These are phyloP conservation scores for Belgica antarctica DNA, from an alignment of 2,888 invertebrate genomes.

Conservation along the genomic window DNA sequence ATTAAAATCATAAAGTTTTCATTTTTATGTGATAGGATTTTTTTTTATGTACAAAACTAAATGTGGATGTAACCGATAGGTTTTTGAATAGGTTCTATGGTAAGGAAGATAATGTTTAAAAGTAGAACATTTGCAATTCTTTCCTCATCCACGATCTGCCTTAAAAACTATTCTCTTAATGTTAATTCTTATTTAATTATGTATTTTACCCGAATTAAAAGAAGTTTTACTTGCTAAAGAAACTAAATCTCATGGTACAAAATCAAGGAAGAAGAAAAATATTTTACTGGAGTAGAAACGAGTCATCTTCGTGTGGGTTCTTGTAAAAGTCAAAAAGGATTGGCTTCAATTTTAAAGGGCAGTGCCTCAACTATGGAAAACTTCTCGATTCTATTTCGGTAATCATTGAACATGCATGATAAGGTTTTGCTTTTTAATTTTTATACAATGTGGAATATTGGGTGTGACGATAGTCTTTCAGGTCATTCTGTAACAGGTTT, in stretches of 20 bases:
- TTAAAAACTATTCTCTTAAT: background rate
- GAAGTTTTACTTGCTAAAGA: background rate
- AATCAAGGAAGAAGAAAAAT: background rate
- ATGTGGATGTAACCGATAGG: background rate
- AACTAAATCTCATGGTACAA: constrained; percentile 31
- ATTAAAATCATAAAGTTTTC: constrained; percentile 28
- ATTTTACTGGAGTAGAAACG: constrained; percentile 13
- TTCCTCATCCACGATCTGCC: background rate
- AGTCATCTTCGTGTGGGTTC: background rate
- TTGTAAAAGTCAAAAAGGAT: background rate
- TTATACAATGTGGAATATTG: background rate
- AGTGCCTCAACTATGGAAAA: too few species aligned
- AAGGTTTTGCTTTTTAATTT: too few species aligned
- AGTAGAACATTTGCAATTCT: constrained; percentile 22
- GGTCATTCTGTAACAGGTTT: constrained; percentile 32
- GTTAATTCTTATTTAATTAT: constrained; percentile 21
- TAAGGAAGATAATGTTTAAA: constrained; percentile 24
- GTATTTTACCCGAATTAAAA: constrained; percentile 31
- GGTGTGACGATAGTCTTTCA: constrained; percentile 17
- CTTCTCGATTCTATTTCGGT: too few species aligned
- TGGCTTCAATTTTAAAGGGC: background rate
- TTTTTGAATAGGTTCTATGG: too few species aligned
- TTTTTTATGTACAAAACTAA: constrained; percentile 1
- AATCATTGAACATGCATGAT: too few species aligned
- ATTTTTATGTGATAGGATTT: background rate